These are phyloP conservation scores for Flexamia atlantica DNA, from an alignment of 2,888 invertebrate genomes.

Conservation along the genomic window DNA sequence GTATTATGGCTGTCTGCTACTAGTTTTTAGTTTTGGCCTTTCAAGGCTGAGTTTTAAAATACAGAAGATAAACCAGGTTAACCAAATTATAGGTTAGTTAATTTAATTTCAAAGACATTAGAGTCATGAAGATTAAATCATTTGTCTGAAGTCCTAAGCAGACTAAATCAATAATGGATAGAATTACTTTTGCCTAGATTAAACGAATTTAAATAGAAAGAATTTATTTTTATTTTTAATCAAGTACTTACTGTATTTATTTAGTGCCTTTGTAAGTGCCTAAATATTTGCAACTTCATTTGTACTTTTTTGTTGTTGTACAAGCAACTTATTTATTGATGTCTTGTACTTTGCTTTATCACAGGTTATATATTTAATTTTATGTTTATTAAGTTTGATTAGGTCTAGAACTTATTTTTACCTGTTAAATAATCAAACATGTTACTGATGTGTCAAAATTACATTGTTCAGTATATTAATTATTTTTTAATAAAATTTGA, in stretches of 20 bases:
- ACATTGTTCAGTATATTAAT: slow-evolving; percentile 5
- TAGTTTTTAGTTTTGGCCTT: too few species aligned
- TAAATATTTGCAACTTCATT: slow-evolving; percentile 19
- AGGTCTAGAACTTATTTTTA: not conserved
- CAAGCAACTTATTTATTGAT: not conserved
- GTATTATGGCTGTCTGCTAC: too few species aligned
- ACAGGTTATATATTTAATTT: not conserved
- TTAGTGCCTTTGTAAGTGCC: slow-evolving; percentile 39
- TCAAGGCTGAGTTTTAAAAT: too few species aligned
- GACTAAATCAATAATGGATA: not conserved
- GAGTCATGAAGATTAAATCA: too few species aligned
- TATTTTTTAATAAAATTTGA: slow-evolving; percentile 35
- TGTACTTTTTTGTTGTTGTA: not conserved
- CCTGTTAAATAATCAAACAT: not conserved
- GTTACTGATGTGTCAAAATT: slow-evolving; percentile 9
- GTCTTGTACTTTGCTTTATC: not conserved
- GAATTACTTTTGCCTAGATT: not conserved
- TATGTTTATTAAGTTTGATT: not conserved
- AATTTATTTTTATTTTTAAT: not conserved
- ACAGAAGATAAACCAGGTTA: too few species aligned
- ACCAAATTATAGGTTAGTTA: too few species aligned
- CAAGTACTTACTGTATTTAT: not conserved
- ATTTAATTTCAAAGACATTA: too few species aligned
- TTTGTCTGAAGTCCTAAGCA: not conserved
- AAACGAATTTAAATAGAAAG: not conserved